Conservation (phyloP, 2,113 vertebrate genomes). For the Tragelaphus scriptus region DNA sequence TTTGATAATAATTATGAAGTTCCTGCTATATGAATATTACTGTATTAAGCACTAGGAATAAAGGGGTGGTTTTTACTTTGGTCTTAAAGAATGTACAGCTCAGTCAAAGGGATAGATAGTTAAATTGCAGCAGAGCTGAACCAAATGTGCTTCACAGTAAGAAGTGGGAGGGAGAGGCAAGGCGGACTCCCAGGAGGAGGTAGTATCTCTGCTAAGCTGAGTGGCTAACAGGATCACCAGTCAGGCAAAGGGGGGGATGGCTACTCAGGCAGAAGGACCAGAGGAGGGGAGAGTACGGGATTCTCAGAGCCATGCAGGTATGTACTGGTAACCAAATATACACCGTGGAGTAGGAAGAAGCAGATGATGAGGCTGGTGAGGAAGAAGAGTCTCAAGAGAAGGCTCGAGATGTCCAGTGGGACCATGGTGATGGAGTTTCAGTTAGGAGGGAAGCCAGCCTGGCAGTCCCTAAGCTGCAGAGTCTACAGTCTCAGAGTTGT, state of each 20-base stretch:
- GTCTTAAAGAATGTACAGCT: neutral
- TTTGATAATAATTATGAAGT: neutral
- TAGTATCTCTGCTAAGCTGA: neutral
- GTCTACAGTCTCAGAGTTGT: fast-evolving
- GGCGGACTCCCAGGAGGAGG: neutral
- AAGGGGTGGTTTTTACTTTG: neutral
- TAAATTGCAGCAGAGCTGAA: neutral
- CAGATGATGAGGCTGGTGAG: neutral
- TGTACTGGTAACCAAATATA: neutral
- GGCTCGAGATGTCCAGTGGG: fast-evolving
- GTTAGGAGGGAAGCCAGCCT: neutral
- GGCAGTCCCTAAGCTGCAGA: too few relatives aligned
- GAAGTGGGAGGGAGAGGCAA: neutral
- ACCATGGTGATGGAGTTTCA: fast-evolving
- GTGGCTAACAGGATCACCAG: neutral
- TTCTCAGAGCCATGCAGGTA: neutral
- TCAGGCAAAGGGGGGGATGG: neutral
- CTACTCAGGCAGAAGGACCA: neutral
- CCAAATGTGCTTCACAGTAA: neutral
- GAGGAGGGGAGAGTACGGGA: neutral
- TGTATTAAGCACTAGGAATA: neutral
- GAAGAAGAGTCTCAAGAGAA: neutral
- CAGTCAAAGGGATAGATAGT: neutral
- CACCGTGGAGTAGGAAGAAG: fast-evolving
- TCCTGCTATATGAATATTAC: neutral